Percentiles rank a stretch among this genome's conserved stretches.
Evolutionary conservation across 1,140 invertebrate genomes (phyloP).

Genomic region (Drosophila pruinosa): DNA sequence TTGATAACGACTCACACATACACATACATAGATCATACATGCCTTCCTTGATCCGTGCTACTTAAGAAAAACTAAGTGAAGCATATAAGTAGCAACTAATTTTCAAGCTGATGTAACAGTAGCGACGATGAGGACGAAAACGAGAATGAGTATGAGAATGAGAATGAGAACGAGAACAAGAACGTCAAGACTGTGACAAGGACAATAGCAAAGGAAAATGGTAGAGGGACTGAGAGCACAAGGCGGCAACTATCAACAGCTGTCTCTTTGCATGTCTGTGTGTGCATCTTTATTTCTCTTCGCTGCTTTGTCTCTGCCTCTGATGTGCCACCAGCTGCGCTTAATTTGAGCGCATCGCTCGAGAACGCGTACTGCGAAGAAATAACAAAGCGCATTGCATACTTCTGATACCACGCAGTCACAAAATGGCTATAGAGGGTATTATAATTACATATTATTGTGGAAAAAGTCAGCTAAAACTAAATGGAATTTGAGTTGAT

Average conservation of each 20-base stretch:
- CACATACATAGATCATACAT: conserved; percentile 20
- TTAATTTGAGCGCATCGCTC: conserved; percentile 73
- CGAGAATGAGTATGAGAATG: conserved; percentile 1
- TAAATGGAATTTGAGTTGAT: no score
- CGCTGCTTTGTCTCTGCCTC: neutral
- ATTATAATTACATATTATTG: neutral
- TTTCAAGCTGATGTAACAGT: conserved; percentile 76
- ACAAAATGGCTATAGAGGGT: neutral
- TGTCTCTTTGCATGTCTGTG: conserved; percentile 27
- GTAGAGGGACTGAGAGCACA: neutral
- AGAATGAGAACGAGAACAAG: conserved; percentile 18
- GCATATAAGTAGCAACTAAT: conserved; percentile 80
- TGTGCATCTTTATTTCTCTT: conserved; percentile 8
- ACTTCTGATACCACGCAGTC: conserved; percentile 22
- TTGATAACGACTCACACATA: conserved; percentile 31
- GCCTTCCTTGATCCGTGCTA: conserved; percentile 71
- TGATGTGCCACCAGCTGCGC: conserved; percentile 53
- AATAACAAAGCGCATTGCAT: conserved; percentile 65
- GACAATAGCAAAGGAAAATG: conserved; percentile 21
- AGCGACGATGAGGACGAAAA: conserved; percentile 38
- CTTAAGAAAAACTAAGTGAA: conserved; percentile 81
- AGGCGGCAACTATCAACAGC: conserved; percentile 35
- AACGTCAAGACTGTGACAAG: neutral
- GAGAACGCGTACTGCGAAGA: conserved; percentile 62
- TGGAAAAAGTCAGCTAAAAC: no score